A percentile compares a stretch with the other conserved stretches of the same genome.
These are phyloP conservation scores for Stegostoma tigrinum DNA, from an alignment of 2,113 vertebrate species.

Conservation along the genomic window DNA sequence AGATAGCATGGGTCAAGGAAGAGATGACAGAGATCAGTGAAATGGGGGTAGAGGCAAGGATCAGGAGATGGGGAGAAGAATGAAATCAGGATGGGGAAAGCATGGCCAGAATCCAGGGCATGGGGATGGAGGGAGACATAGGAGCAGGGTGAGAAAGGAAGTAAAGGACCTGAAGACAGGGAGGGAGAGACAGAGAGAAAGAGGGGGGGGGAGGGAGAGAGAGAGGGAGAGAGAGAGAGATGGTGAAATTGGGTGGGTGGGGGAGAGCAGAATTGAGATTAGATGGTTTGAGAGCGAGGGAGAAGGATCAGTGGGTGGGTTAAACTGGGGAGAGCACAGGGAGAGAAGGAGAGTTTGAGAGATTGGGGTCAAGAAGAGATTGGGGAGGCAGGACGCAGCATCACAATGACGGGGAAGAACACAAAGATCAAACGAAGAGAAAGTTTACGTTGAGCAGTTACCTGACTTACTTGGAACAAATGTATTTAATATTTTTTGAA, in stretches of 20 bases:
- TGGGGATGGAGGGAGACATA: neutral
- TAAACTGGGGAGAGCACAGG: neutral
- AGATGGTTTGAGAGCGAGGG: neutral
- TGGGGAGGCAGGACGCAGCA: neutral
- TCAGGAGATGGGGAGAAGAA: neutral
- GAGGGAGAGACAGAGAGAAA: neutral
- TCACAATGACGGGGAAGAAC: neutral
- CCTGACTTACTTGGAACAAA: neutral
- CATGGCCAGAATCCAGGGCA: no score
- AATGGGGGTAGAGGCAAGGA: neutral
- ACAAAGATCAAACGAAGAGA: neutral
- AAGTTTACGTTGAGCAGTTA: neutral
- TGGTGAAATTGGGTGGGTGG: no score
- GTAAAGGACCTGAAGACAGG: neutral
- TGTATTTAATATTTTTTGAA: neutral
- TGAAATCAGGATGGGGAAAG: neutral
- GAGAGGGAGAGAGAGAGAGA: neutral
- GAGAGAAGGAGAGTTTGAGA: neutral
- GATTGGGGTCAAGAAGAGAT: neutral
- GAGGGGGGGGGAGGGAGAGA: neutral
- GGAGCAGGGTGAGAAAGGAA: neutral
- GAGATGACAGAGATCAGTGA: neutral
- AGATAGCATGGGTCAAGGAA: no score
- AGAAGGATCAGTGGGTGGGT: neutral
- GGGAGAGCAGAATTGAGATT: neutral